Evolutionary conservation across 2,113 vertebrate species (phyloP).

Genomic region (Protobothrops mucrosquamatus): DNA sequence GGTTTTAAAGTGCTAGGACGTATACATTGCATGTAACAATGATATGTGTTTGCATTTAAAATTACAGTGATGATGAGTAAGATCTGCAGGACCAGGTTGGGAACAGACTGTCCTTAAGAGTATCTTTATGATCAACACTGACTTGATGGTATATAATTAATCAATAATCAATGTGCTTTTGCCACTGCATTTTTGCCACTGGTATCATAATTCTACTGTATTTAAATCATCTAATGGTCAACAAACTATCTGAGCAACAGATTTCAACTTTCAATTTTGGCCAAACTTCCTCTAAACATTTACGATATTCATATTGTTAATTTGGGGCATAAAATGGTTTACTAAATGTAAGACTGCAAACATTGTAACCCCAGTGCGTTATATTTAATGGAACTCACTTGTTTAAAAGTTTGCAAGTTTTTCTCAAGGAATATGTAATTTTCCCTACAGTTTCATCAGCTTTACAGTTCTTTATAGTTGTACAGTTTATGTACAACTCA

Average conservation of each 20-base stretch:
- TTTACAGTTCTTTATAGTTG: neutral
- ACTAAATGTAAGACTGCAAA: neutral
- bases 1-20: neutral
- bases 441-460: neutral
- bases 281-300: neutral
- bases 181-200: neutral
- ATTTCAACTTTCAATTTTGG: neutral
- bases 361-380: neutral
- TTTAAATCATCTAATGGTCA: neutral
- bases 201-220: neutral
- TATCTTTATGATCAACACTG: neutral
- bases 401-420: neutral
- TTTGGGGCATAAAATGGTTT: neutral
- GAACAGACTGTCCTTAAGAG: neutral
- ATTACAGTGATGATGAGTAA: neutral
- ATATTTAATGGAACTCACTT: neutral
- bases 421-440: neutral
- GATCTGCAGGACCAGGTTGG: neutral
- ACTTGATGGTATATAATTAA: neutral
- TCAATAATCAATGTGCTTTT: neutral
- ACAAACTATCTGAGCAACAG: neutral
- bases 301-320: neutral
- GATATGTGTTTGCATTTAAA: neutral
- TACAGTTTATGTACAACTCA: neutral
- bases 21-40: neutral